A percentile compares a stretch with the other conserved stretches of the same genome.
Evolutionary conservation across 2,797 vertebrate genomes (phyloP).

Genomic region (Phoxinus dragarum): DNA sequence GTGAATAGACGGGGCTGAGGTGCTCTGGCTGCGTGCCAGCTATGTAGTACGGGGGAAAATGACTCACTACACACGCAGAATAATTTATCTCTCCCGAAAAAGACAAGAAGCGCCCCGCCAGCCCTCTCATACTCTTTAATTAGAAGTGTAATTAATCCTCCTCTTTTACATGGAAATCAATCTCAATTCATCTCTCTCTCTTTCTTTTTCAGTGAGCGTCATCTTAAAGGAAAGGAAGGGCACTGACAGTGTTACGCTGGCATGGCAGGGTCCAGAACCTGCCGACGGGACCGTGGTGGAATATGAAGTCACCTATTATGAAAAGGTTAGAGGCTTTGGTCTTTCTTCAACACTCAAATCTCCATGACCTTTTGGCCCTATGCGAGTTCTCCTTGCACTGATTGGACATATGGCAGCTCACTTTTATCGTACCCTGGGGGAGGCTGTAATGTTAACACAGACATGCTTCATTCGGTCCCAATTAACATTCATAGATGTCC

Average conservation of each 20-base stretch:
- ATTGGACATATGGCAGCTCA: conserved; percentile 55
- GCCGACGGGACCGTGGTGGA: conserved; percentile 80
- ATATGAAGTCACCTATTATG: conserved; percentile 87
- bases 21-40: conserved; percentile 33
- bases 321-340: conserved; percentile 78
- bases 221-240: conserved; percentile 85
- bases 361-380: conserved; percentile 38
- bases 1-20: conserved; percentile 22
- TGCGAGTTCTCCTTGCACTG: conserved; percentile 20
- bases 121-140: conserved; percentile 59
- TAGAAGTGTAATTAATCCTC: conserved; percentile 61
- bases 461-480: conserved; percentile 35
- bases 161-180: conserved; percentile 56
- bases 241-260: conserved; percentile 85
- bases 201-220: conserved; percentile 73
- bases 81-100: conserved; percentile 58
- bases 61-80: conserved; percentile 55
- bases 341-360: conserved; percentile 19
- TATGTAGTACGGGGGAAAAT: conserved; percentile 43
- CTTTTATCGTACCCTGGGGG: conserved; percentile 57
- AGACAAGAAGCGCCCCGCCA: conserved; percentile 29
- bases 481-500: conserved; percentile 49
- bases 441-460: conserved; percentile 48
- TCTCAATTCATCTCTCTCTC: conserved; percentile 54
- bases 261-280: conserved; percentile 84